Evolutionary conservation across 2,113 vertebrate genomes (phyloP).

Genomic region (Epinephelus cyanopodus): DNA sequence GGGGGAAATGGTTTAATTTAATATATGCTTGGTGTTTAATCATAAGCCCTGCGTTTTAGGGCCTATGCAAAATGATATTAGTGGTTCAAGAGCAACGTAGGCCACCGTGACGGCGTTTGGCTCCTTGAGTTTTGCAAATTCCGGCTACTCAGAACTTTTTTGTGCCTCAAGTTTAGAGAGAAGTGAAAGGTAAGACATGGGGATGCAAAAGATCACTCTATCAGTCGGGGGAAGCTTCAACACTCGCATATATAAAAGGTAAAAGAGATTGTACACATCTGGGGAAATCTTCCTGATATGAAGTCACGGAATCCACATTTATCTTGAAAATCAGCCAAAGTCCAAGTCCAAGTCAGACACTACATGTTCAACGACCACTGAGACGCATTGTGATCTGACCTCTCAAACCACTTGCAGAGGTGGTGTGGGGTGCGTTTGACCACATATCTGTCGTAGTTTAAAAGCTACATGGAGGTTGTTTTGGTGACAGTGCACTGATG

Average conservation of each 20-base stretch:
- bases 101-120: conserved; percentile 28
- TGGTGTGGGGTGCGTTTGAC: too few relatives aligned
- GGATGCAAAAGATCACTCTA: background rate
- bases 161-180: background rate
- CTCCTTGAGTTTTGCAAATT: conserved; percentile 61
- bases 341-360: background rate
- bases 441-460: too few relatives aligned
- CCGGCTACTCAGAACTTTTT: conserved; percentile 24
- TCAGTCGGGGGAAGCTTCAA: background rate
- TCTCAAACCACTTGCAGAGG: too few relatives aligned
- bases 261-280: background rate
- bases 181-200: background rate
- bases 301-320: background rate
- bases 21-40: conserved; percentile 83
- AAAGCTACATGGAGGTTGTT: too few relatives aligned
- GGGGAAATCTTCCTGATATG: background rate
- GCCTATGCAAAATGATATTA: conserved; percentile 59
- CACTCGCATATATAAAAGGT: background rate
- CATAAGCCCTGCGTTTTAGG: conserved; percentile 73
- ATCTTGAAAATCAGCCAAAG: background rate
- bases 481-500: too few relatives aligned
- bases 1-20: conserved; percentile 81
- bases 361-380: too few relatives aligned
- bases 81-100: conserved; percentile 53
- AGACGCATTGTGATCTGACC: too few relatives aligned